Base-by-base conservation (phyloP, 2,888 invertebrate species). In the Muschampia plurimacula region DNA sequence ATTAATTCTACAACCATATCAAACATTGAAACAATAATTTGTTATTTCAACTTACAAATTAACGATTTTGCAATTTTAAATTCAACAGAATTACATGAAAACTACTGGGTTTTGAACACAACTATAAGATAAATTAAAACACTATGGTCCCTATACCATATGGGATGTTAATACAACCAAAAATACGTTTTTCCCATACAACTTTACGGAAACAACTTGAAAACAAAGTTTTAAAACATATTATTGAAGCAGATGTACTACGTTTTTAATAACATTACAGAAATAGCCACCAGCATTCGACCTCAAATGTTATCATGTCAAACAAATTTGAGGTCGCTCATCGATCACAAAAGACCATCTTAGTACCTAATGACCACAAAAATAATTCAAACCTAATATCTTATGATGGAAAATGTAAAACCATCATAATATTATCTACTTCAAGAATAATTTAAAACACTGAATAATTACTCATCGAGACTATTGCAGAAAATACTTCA, bases 141-240 rank as follows among this genome's bases (percentile, higher is more conserved):
- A 63, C 73, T 75, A 76, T 76, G 77, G 77, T 78, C 78, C 76
- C 75, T 75, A 72, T 57, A 72, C 73, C 73, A 60, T 72, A 68
- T 67, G 72, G 60, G 74, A 66, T 55, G 59, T 70, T 65, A 10
- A 57, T 41, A 59, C n/a, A 44, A 65, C 65, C 44, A 46, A 57
- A 4, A 62, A 39, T 10, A 15, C 13, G 28, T 64, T 64, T 46
- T 15, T 41, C 36, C n/a, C 59, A 32, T 55, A 28, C 10, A 55
- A 52, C 52, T 52, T 52, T 10, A n/a, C 32, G 9, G 13, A 60
- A 60, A 32, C 6, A 60, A 60, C 52, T 22, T 4, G 3, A 60
- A 36, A 12, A 7, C 8, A 55, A 8, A 49, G 12, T 49, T 49
- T 49, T 49, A 12, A 49, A 49, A 49, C 13, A 13, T 13, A 49